Conservation (phyloP, 2,113 vertebrate species). For the Misgurnus anguillicaudatus region DNA sequence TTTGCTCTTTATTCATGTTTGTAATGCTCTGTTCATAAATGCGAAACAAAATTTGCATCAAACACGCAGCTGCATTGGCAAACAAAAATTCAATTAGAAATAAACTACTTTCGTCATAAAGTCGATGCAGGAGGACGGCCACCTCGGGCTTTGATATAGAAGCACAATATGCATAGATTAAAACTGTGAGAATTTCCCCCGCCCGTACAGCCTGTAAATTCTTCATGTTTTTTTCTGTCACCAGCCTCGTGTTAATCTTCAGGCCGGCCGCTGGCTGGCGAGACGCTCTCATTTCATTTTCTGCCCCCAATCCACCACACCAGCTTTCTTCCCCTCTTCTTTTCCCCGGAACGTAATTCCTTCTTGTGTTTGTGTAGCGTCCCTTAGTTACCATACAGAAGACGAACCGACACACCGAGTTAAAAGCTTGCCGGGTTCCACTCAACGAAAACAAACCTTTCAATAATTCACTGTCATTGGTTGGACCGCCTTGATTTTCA, state of each 20-base stretch:
- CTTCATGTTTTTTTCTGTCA: conserved; percentile 61
- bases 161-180: neutral
- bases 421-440: conserved; percentile 74
- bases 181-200: conserved; percentile 3
- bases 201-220: conserved; percentile 47
- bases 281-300: conserved; percentile 73
- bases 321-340: conserved; percentile 23
- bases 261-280: conserved; percentile 61
- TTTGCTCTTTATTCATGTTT: neutral
- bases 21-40: too few relatives aligned
- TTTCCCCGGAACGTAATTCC: conserved; percentile 73
- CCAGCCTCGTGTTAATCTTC: conserved; percentile 54
- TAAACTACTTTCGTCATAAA: neutral
- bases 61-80: neutral
- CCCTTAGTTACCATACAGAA: conserved; percentile 75
- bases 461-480: conserved; percentile 76
- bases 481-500: conserved; percentile 72
- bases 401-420: conserved; percentile 64
- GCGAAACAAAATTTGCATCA: too few relatives aligned
- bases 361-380: conserved; percentile 73
- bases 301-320: conserved; percentile 49
- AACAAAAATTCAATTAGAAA: neutral
- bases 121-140: neutral
- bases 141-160: neutral
- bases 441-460: conserved; percentile 72